Conservation (phyloP, 2,113 vertebrate genomes). For the Bungarus multicinctus region DNA sequence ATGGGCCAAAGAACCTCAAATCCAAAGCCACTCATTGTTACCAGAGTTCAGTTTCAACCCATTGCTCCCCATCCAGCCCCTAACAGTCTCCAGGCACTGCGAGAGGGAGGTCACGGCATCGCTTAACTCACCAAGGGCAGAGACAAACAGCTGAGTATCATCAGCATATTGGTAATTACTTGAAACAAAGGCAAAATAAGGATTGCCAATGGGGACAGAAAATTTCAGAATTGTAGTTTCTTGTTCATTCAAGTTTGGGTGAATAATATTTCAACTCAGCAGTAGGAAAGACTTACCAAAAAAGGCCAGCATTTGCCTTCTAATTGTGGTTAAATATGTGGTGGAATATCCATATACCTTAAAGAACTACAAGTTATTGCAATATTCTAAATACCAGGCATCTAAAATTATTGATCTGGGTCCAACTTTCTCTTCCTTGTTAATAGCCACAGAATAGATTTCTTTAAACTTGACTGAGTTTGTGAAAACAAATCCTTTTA, state of each 20-base stretch:
- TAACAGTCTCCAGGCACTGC: too few species aligned
- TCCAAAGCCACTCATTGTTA: too few species aligned
- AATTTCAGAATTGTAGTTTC: neutral
- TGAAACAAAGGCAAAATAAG: neutral
- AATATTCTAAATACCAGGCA: neutral
- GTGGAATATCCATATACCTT: neutral
- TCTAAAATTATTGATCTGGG: conserved; percentile 10
- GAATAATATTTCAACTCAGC: neutral
- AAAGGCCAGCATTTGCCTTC: conserved; percentile 14
- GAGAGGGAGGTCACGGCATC: too few species aligned
- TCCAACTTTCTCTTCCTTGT: conserved; percentile 24
- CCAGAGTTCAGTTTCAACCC: too few species aligned
- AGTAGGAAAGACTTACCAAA: neutral
- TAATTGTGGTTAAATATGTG: neutral
- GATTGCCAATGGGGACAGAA: neutral
- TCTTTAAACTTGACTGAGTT: conserved; percentile 34
- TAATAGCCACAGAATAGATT: conserved; percentile 28
- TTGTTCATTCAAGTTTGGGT: neutral
- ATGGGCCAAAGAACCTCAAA: too few species aligned
- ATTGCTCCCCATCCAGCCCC: too few species aligned
- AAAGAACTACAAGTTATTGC: neutral
- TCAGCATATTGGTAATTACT: neutral
- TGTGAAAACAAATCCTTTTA: conserved; percentile 16
- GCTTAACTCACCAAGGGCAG: too few species aligned
- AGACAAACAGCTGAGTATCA: too few species aligned